Conservation (phyloP, 64 coral and sea anemone species). For the Porites lutea region DNA sequence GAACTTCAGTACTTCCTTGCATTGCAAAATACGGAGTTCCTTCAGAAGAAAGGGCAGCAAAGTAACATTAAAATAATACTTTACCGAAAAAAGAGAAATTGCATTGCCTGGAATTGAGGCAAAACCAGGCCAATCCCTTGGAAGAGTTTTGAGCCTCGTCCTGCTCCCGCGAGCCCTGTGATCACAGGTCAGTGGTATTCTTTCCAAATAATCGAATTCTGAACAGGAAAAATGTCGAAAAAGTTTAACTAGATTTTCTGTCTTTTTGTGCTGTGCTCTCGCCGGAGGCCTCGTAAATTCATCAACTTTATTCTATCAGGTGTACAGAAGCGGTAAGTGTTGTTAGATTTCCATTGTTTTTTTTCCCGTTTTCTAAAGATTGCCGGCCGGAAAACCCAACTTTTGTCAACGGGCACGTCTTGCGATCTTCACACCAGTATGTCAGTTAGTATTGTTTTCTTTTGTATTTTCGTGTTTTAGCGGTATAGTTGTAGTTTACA, state of each 20-base stretch:
- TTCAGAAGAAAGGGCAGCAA: not conserved
- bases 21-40: not conserved
- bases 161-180: conserved; percentile 36
- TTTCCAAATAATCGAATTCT: conserved; percentile 6
- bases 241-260: not conserved
- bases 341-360: not conserved
- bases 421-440: not conserved
- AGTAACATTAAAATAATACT: too few relatives aligned
- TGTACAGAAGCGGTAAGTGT: conserved; percentile 16
- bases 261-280: not conserved
- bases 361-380: not conserved
- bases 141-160: not conserved
- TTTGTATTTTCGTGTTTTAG: conserved; percentile 27
- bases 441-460: conserved; percentile 32
- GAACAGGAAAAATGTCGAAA: not conserved
- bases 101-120: not conserved
- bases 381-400: not conserved
- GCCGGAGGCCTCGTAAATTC: not conserved
- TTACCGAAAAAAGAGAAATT: too few relatives aligned
- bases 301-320: not conserved
- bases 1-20: not conserved
- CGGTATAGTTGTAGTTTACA: conserved; percentile 11
- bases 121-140: not conserved
- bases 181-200: conserved; percentile 35
- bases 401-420: not conserved